Evolutionary conservation across 2,888 invertebrate genomes (phyloP).

Genomic region (Agelastica alni): DNA sequence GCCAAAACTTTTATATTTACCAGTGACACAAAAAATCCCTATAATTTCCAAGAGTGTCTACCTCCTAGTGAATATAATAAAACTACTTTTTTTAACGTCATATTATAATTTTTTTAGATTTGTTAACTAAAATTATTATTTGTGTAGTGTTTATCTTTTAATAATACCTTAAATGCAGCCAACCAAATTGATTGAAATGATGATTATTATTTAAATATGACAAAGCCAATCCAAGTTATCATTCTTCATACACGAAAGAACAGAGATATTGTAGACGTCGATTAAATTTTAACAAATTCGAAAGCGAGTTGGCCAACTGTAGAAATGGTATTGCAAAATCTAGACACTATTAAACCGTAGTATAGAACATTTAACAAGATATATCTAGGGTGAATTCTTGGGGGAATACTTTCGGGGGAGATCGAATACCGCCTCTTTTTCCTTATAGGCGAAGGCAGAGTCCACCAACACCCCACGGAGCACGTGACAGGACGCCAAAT

Average conservation of each 20-base stretch:
- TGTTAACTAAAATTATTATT: too few relatives aligned
- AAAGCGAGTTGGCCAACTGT: conserved; percentile 16
- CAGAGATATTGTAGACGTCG: conserved; percentile 12
- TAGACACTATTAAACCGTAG: conserved; percentile 28
- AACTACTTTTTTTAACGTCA: too few relatives aligned
- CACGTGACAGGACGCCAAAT: conserved; percentile 46
- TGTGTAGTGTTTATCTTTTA: too few relatives aligned
- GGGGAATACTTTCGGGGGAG: conserved; percentile 27
- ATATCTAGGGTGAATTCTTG: conserved; percentile 41
- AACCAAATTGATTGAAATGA: too few relatives aligned
- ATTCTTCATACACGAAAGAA: conserved; percentile 10
- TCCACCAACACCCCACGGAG: conserved; percentile 17
- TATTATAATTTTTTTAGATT: too few relatives aligned
- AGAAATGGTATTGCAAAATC: conserved; percentile 15
- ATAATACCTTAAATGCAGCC: too few relatives aligned
- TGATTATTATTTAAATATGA: too few relatives aligned
- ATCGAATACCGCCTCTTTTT: conserved; percentile 17
- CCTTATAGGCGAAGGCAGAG: conserved; percentile 11
- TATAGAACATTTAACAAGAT: conserved; percentile 44
- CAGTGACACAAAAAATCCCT: too few relatives aligned
- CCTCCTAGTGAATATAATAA: too few relatives aligned
- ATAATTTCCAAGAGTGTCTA: too few relatives aligned
- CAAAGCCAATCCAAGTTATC: conserved; percentile 1
- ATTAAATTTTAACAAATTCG: conserved; percentile 5
- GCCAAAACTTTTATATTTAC: too few relatives aligned